A percentile compares a stretch with the other conserved stretches of the same genome.
Evolutionary conservation across 2,113 vertebrate species (phyloP).

Genomic region (Rhea americana): DNA sequence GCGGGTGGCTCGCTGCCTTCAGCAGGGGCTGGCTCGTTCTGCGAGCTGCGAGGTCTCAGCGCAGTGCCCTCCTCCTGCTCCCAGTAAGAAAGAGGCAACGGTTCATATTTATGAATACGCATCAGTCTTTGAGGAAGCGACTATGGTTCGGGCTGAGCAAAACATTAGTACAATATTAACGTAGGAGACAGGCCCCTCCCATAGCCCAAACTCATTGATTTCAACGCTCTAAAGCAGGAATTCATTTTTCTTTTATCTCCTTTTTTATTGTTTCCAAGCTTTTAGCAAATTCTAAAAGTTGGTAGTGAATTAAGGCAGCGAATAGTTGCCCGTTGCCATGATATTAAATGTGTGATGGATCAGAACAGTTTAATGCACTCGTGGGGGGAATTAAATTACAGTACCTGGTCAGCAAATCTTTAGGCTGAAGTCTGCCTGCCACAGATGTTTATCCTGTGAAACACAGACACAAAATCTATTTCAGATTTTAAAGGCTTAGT

Average conservation of each 20-base stretch:
- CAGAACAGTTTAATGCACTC: not conserved
- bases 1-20: accelerated
- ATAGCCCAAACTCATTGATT: not conserved
- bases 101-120: not conserved
- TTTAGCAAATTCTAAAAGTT: not conserved
- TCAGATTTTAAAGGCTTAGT: not conserved
- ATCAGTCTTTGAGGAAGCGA: not conserved
- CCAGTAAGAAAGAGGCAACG: not conserved
- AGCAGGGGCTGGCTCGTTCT: not conserved
- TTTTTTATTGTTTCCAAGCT: not conserved
- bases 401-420: not conserved
- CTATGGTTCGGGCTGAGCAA: not conserved
- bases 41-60: accelerated
- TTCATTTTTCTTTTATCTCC: not conserved
- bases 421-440: not conserved
- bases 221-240: not conserved
- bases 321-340: not conserved
- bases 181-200: not conserved
- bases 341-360: not conserved
- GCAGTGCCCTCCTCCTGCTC: too few relatives aligned
- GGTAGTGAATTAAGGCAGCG: not conserved
- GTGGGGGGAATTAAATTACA: not conserved
- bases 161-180: not conserved
- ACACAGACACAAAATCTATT: not conserved
- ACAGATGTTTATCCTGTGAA: not conserved